Evolutionary conservation across 1,140 invertebrate species (phyloP).

Genomic region (Piezodorus guildinii): DNA sequence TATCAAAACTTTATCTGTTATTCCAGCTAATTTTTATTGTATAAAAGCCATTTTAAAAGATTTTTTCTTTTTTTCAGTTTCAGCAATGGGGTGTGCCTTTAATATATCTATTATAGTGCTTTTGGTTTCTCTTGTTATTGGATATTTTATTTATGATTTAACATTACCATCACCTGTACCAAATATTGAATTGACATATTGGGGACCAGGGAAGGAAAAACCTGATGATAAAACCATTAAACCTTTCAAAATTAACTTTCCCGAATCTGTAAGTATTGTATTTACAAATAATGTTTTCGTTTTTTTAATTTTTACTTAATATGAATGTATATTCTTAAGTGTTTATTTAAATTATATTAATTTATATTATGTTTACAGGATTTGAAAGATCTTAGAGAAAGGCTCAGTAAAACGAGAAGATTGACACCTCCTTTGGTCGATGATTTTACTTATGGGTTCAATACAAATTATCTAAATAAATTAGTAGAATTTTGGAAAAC

Average conservation of each 20-base stretch:
- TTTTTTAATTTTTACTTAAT: too few species aligned
- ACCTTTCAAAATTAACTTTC: neutral
- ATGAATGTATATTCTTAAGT: too few species aligned
- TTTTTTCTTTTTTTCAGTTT: too few species aligned
- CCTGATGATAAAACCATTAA: slow-evolving; percentile 1
- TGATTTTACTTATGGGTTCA: slow-evolving; percentile 67
- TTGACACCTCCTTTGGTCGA: slow-evolving; percentile 46
- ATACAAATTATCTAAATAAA: slow-evolving; percentile 49
- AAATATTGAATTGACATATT: neutral
- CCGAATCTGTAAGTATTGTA: neutral
- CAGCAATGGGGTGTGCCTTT: too few species aligned
- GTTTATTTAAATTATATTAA: too few species aligned
- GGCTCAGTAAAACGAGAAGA: slow-evolving; percentile 20
- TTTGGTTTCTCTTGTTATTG: too few species aligned
- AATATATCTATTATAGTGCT: too few species aligned
- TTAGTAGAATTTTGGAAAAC: slow-evolving; percentile 58
- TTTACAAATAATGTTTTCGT: too few species aligned
- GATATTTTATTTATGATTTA: too few species aligned
- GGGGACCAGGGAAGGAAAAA: neutral
- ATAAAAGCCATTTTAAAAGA: too few species aligned
- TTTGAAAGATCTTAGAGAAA: neutral
- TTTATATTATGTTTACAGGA: slow-evolving; percentile 14
- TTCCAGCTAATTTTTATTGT: too few species aligned
- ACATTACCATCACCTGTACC: neutral
- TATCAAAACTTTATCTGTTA: too few species aligned